These are phyloP conservation scores for Pyrgilauda ruficollis DNA, from an alignment of 2,113 vertebrate species.

Conservation along the genomic window DNA sequence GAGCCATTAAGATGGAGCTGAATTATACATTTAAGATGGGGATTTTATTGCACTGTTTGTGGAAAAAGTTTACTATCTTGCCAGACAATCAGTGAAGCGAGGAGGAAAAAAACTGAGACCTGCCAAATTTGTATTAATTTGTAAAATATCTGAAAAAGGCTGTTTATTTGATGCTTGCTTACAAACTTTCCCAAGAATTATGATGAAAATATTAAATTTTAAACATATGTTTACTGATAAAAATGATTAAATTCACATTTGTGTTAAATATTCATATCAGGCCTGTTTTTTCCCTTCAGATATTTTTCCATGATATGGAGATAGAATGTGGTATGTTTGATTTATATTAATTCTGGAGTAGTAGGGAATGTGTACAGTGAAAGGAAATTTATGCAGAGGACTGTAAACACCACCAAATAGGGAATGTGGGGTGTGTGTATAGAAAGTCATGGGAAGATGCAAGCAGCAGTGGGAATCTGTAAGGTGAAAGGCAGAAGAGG, in stretches of 20 bases:
- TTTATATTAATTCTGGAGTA: background rate
- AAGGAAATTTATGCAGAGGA: background rate
- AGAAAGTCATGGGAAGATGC: slow-evolving; percentile 18
- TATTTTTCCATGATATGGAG: background rate
- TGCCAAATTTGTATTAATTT: background rate
- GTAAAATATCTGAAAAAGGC: background rate
- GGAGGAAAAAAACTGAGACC: background rate
- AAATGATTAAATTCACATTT: background rate
- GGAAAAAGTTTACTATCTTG: background rate
- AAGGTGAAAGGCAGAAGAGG: background rate
- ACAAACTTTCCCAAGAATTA: background rate
- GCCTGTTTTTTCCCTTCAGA: background rate
- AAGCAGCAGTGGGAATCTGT: background rate
- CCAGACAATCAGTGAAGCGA: background rate
- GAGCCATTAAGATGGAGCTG: background rate
- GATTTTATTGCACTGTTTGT: background rate
- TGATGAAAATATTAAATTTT: background rate
- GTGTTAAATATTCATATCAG: background rate
- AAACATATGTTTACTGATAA: background rate
- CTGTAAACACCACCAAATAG: background rate
- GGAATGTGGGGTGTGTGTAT: background rate
- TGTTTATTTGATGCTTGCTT: background rate
- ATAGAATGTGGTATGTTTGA: background rate
- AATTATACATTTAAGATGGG: background rate
- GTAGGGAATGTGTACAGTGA: background rate